Evolutionary conservation across 2,888 invertebrate species (phyloP).

Genomic region (Eueremaeus valkanovi): DNA sequence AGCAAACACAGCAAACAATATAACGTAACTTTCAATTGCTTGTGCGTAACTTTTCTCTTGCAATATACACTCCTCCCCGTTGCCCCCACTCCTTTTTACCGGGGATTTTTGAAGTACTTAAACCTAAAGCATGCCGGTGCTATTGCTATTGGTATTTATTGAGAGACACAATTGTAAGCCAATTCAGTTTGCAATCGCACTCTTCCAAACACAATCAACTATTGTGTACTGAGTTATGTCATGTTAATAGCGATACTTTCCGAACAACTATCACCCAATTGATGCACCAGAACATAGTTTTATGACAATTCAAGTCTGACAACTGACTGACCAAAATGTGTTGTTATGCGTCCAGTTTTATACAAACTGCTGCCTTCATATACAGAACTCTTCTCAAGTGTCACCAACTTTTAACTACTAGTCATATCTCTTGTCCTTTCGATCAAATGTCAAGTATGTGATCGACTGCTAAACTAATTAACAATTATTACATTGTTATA

Average conservation of each 20-base stretch:
- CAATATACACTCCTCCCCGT: neutral
- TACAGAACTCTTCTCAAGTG: slow-evolving; percentile 11
- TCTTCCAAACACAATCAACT: neutral
- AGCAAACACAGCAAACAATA: neutral
- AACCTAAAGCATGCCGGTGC: slow-evolving; percentile 20
- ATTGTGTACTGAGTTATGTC: slow-evolving; percentile 8
- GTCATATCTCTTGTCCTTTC: slow-evolving; percentile 28
- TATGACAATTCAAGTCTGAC: too few relatives aligned
- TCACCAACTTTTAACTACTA: slow-evolving; percentile 19
- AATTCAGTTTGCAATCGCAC: slow-evolving; percentile 4
- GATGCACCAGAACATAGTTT: neutral
- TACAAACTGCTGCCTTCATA: neutral
- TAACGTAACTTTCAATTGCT: slow-evolving; percentile 18
- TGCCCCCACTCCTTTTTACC: neutral
- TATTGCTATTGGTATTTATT: slow-evolving; percentile 22
- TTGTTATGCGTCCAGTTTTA: slow-evolving; percentile 19
- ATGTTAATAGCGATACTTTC: neutral
- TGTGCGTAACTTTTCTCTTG: neutral
- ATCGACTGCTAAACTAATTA: neutral
- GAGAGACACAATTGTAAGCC: neutral
- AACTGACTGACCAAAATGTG: slow-evolving; percentile 15
- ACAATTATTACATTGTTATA: neutral
- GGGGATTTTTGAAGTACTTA: slow-evolving; percentile 29
- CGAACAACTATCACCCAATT: neutral
- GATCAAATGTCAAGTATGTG: slow-evolving; percentile 28